Conservation (phyloP, 2,888 invertebrate species). For the Troglohyphantes excavatus region DNA sequence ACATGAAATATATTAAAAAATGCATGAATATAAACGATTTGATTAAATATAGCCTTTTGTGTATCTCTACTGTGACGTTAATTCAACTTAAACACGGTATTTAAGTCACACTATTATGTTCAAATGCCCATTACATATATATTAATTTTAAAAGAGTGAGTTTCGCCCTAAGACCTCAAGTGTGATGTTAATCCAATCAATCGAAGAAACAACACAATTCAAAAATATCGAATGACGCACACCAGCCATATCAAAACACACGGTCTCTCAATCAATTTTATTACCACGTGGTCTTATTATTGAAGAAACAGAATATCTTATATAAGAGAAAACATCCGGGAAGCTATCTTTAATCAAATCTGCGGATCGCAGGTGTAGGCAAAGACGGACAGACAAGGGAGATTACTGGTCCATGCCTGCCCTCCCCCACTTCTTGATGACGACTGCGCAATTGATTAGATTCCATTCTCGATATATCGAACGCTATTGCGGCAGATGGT, state of each 20-base stretch:
- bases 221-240: neutral
- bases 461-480: conserved; percentile 6
- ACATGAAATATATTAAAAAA: too few species aligned
- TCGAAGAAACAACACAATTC: too few species aligned
- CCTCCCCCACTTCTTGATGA: neutral
- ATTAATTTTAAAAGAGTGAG: too few species aligned
- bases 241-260: neutral
- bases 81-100: too few species aligned
- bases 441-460: conserved; percentile 6
- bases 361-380: neutral
- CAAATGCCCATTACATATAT: too few species aligned
- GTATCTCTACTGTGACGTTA: too few species aligned
- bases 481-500: neutral
- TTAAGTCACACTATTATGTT: too few species aligned
- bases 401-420: neutral
- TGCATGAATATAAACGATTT: too few species aligned
- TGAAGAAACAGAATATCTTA: neutral
- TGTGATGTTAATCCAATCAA: too few species aligned
- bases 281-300: neutral
- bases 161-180: too few species aligned
- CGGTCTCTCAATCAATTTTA: neutral
- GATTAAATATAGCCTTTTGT: too few species aligned
- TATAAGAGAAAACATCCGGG: neutral
- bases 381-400: neutral
- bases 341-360: neutral